Evolutionary conservation across 2,113 vertebrate species (phyloP), one percentile per base, ranked within the genome.

Genomic region (Catharus bicknelli): DNA sequence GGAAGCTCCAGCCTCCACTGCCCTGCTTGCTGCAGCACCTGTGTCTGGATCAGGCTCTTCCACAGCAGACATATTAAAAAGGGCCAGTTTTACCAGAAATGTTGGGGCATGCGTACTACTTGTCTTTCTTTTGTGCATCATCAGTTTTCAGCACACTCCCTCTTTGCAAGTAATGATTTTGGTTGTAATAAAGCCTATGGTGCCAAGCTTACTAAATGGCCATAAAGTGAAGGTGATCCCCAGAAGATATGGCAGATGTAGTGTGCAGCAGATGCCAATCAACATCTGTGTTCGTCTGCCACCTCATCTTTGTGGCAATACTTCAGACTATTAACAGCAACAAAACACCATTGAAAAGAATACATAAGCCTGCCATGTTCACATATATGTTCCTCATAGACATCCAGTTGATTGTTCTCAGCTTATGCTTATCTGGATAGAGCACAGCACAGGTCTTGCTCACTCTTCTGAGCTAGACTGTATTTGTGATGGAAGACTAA

Each of bases 351-450:
- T 6, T 50, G 51, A 75, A 95, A 88, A 62, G 34, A 74, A 34
- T 36, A 79, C 2, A 15, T 58, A 93, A 89, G 53, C 47, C 40
- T 92, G 45, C 16, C 38, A 6, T n/a, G 36, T 80, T 83, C 7
- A 0, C 64, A 53, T 19, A 54, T 6, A 51, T 1, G 0, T 62
- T n/a, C n/a, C n/a, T n/a, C n/a, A n/a, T n/a, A n/a, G n/a, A n/a
- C n/a, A n/a, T n/a, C n/a, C n/a, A n/a, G n/a, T n/a, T n/a, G n/a
- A n/a, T 95, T 73, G 32, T 43, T 77, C 59, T 74, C 68, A 81
- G 13, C 2, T 88, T 84, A 48, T 2, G 36, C 16, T 77, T 54
- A 54, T 32, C 11, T 81, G 58, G n/a, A 36, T 8, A 36, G 64
- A 83, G n/a, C 5, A 45, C 80, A 88, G 16, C 47, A 55, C 11